Conservation (phyloP, 2,113 vertebrate species). For the Mesembrinibis cayennensis region DNA sequence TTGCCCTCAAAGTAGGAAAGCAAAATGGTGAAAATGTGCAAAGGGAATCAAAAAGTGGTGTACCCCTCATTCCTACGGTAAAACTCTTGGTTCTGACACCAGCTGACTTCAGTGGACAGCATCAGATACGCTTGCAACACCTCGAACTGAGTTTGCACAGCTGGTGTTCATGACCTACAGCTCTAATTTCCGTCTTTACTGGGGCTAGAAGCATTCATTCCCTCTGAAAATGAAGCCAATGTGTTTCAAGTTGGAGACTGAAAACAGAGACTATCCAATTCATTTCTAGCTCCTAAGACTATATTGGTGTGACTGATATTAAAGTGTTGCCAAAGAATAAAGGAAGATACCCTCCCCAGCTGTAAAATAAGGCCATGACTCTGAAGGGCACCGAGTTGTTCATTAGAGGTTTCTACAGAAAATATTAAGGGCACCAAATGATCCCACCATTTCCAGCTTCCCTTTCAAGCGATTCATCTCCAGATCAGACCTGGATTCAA, state of each 20-base stretch:
- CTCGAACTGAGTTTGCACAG: background rate
- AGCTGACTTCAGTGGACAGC: background rate
- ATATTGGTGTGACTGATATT: background rate
- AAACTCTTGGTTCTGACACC: background rate
- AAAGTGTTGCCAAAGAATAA: slow-evolving; percentile 12
- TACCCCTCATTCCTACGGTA: background rate
- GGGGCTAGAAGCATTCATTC: background rate
- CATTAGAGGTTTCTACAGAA: slow-evolving; percentile 45
- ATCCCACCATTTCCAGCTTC: slow-evolving; percentile 36
- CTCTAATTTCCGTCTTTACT: background rate
- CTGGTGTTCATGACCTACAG: background rate
- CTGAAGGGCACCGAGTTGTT: background rate
- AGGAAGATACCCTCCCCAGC: slow-evolving; percentile 32
- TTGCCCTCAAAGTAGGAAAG: background rate
- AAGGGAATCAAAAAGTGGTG: background rate
- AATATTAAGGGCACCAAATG: slow-evolving; percentile 23
- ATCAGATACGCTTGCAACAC: background rate
- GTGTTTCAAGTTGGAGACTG: slow-evolving; percentile 2
- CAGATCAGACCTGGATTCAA: slow-evolving; percentile 49
- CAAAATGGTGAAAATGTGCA: background rate
- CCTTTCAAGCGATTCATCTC: slow-evolving; percentile 53
- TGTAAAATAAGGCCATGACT: slow-evolving; percentile 52
- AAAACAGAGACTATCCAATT: background rate
- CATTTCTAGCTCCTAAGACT: slow-evolving; percentile 2
- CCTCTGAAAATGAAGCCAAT: slow-evolving; percentile 20